These are phyloP conservation scores for Sebastes diaconus DNA, from an alignment of 2,797 vertebrate species.

Conservation along the genomic window DNA sequence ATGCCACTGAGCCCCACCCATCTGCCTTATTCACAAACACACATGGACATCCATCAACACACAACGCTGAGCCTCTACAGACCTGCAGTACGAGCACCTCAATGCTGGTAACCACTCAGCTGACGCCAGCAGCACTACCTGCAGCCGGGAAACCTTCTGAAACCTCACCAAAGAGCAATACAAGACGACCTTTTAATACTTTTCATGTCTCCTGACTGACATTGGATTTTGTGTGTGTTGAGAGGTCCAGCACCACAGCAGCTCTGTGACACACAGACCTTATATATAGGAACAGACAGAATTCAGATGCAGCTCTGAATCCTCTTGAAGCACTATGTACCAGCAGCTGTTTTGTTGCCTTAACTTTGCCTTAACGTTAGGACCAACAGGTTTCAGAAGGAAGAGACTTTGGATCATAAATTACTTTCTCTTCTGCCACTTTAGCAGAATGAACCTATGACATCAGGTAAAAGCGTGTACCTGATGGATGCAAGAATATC, in stretches of 20 bases:
- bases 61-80: conserved; percentile 48
- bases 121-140: conserved; percentile 52
- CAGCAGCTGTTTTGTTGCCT: conserved; percentile 64
- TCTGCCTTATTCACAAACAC: conserved; percentile 58
- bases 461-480: conserved; percentile 7
- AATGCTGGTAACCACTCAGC: conserved; percentile 52
- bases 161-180: conserved; percentile 77
- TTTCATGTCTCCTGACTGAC: conserved; percentile 71
- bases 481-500: conserved; percentile 30
- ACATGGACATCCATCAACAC: conserved; percentile 6
- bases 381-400: conserved; percentile 48
- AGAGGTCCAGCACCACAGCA: conserved; percentile 20
- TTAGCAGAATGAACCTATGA: conserved; percentile 21
- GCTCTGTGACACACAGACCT: conserved; percentile 32
- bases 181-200: conserved; percentile 31
- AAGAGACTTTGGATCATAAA: conserved; percentile 24
- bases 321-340: conserved; percentile 57
- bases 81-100: conserved; percentile 49
- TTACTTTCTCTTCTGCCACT: conserved; percentile 25
- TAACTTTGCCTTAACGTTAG: conserved; percentile 57
- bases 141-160: conserved; percentile 61
- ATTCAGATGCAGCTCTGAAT: conserved; percentile 32
- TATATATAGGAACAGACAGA: conserved; percentile 24
- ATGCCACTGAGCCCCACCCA: conserved; percentile 51
- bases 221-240: conserved; percentile 23